Conservation (phyloP, 2,797 vertebrate genomes). For the Acrocephalus scirpaceus region DNA sequence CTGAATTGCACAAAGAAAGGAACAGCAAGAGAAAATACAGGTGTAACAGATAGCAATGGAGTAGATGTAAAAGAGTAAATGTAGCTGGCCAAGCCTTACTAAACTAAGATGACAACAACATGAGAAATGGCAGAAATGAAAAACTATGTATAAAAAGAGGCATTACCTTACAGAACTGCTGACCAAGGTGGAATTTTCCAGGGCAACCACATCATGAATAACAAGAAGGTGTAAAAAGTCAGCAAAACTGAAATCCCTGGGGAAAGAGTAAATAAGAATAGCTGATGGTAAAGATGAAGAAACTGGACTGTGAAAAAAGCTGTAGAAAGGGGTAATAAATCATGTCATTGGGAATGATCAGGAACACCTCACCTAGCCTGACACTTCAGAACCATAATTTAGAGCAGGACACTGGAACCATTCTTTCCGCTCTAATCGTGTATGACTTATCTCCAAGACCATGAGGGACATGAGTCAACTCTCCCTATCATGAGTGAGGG, state of each 20-base stretch:
- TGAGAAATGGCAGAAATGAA: conserved; percentile 5
- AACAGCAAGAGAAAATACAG: not conserved
- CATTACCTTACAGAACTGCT: conserved; percentile 33
- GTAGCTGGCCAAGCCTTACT: not conserved
- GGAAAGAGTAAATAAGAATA: not conserved
- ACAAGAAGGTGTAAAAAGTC: conserved; percentile 4
- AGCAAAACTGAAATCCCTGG: not conserved
- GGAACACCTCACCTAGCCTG: rapidly evolving
- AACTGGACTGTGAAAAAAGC: not conserved
- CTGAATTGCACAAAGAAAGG: not conserved
- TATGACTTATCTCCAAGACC: not conserved
- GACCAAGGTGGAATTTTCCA: conserved; percentile 2
- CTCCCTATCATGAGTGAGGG: not conserved
- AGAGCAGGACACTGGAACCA: not conserved
- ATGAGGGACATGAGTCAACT: not conserved
- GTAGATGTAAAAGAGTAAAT: not conserved
- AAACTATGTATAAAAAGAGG: not conserved
- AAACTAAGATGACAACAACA: not conserved
- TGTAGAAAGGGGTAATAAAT: not conserved
- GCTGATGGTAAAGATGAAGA: not conserved
- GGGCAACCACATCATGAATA: not conserved
- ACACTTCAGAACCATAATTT: not conserved
- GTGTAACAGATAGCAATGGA: not conserved
- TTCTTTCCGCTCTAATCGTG: not conserved
- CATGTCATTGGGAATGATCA: not conserved